Conservation (phyloP, 2,797 vertebrate species). For the Typhlichthys eigenmanni region DNA sequence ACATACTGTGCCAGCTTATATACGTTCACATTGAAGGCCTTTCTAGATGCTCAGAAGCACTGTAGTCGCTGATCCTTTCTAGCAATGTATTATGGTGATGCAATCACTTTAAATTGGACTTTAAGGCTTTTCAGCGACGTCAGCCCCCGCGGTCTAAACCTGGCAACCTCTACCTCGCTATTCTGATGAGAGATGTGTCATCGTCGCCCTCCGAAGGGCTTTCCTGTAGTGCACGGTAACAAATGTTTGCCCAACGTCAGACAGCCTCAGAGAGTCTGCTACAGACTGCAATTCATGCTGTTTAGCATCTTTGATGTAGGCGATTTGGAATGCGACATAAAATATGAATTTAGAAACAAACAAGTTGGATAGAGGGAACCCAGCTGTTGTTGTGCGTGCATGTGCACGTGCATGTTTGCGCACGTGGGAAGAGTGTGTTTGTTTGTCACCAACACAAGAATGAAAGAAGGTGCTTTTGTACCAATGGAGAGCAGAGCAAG, state of each 20-base stretch:
- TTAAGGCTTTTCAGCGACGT: too few species aligned
- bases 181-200: conserved; percentile 42
- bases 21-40: conserved; percentile 7
- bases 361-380: neutral
- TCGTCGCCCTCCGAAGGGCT: conserved; percentile 21
- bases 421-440: neutral
- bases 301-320: conserved; percentile 1
- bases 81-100: neutral
- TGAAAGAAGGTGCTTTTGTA: conserved; percentile 3
- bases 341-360: neutral
- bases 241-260: conserved; percentile 7
- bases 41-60: neutral
- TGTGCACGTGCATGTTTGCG: neutral
- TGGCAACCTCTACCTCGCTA: neutral
- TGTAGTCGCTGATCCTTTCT: neutral
- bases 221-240: conserved; percentile 9
- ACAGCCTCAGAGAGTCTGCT: neutral
- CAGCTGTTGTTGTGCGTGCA: neutral
- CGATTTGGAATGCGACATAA: neutral
- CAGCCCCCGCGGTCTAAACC: too few species aligned
- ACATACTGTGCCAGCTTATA: neutral
- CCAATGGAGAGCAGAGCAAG: neutral
- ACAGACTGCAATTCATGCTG: neutral
- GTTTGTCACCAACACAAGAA: neutral
- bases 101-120: neutral